Conservation (phyloP, 2,797 vertebrate genomes). For the Notamacropus eugenii region DNA sequence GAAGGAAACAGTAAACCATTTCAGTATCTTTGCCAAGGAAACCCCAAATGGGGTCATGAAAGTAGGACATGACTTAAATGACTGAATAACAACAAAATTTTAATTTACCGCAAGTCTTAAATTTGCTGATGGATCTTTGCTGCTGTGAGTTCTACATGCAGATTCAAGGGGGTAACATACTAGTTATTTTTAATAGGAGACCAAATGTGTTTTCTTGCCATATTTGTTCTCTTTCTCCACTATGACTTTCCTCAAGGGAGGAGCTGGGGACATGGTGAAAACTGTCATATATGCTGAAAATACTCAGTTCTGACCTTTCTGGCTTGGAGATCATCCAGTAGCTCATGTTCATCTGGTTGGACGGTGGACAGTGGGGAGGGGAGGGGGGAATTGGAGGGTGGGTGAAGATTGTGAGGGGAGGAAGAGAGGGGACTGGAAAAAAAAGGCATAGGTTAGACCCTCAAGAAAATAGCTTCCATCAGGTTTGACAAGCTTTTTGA, state of each 20-base stretch:
- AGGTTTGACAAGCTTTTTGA: not conserved
- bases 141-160: not conserved
- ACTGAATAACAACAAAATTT: not conserved
- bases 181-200: not conserved
- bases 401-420: too few species aligned
- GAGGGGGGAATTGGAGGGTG: not conserved
- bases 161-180: not conserved
- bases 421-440: not conserved
- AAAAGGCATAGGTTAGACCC: constrained; percentile 30
- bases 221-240: not conserved
- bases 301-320: not conserved
- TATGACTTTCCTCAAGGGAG: not conserved
- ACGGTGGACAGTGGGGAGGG: not conserved
- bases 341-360: constrained; percentile 5
- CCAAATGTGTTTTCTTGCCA: not conserved
- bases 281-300: not conserved
- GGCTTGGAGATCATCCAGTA: not conserved
- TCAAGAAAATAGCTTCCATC: not conserved
- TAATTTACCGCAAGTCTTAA: not conserved
- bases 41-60: not conserved
- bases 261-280: not conserved
- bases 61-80: not conserved
- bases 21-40: not conserved
- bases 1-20: not conserved
- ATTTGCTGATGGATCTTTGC: not conserved